Conservation (phyloP, 2,113 vertebrate species). For the Phrynosoma blainvillii region DNA sequence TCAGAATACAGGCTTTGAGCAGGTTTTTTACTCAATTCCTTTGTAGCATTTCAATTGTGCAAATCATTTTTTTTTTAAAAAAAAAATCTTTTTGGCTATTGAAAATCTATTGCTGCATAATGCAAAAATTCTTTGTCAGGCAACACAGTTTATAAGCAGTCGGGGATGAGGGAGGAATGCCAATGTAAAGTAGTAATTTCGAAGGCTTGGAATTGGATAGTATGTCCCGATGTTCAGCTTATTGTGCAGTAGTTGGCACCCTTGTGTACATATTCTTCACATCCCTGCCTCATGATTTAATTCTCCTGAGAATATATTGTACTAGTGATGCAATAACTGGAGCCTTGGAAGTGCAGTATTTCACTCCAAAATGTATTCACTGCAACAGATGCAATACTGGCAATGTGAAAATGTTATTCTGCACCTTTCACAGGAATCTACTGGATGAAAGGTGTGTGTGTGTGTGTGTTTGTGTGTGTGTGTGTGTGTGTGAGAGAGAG, state of each 20-base stretch:
- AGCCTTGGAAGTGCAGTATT: not conserved
- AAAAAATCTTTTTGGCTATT: not conserved
- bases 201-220: too few species aligned
- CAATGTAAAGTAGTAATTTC: not conserved
- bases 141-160: not conserved
- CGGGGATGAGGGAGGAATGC: not conserved
- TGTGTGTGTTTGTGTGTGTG: too few species aligned
- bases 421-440: not conserved
- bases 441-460: not conserved
- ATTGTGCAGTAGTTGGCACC: not conserved
- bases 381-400: not conserved
- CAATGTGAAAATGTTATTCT: not conserved
- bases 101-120: slow-evolving; percentile 5
- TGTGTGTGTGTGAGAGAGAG: not conserved
- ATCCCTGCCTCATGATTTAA: not conserved
- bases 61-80: not conserved
- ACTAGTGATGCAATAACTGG: not conserved
- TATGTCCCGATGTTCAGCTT: not conserved
- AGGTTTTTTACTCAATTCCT: not conserved
- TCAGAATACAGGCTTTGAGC: not conserved
- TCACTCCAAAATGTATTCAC: not conserved
- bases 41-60: not conserved
- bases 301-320: not conserved
- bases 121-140: not conserved
- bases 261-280: not conserved